Conservation (phyloP, 2,888 invertebrate species). For the Mimumesa dahlbomi region DNA sequence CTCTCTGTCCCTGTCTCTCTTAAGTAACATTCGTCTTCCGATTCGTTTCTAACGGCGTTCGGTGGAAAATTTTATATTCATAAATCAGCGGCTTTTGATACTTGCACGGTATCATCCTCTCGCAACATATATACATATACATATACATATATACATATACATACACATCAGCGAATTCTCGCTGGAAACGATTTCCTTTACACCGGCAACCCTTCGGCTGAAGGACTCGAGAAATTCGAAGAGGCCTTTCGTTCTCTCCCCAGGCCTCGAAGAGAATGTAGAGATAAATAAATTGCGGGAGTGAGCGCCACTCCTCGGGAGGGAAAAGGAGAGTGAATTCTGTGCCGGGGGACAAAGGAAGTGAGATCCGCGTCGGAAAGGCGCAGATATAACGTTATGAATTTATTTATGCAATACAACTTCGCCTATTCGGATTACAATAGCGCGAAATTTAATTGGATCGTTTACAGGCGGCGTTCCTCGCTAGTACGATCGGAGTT, state of each 20-base stretch:
- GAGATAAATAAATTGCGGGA: constrained; percentile 58
- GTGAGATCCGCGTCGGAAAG: constrained; percentile 53
- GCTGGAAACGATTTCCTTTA: constrained; percentile 23
- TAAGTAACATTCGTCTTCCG: constrained; percentile 6
- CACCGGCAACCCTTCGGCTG: constrained; percentile 50
- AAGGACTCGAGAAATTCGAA: constrained; percentile 38
- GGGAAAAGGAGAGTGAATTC: constrained; percentile 40
- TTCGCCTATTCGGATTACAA: constrained; percentile 69
- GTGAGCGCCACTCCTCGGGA: constrained; percentile 6
- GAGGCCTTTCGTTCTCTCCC: constrained; percentile 23
- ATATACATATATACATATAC: too few relatives aligned
- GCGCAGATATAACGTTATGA: constrained; percentile 63
- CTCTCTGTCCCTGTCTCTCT: too few relatives aligned
- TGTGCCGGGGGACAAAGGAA: constrained; percentile 54
- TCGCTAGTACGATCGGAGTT: constrained; percentile 40
- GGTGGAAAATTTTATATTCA: constrained; percentile 46
- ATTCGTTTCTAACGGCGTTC: too few relatives aligned
- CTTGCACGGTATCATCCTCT: constrained; percentile 45
- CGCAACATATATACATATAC: constrained; percentile 42
- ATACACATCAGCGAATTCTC: too few relatives aligned
- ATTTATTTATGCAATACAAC: constrained; percentile 71
- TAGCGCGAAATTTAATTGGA: constrained; percentile 69
- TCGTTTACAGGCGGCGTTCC: constrained; percentile 57
- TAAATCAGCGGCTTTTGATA: constrained; percentile 53
- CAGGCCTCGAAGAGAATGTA: constrained; percentile 5